Evolutionary conservation across 2,888 invertebrate genomes (phyloP).

Genomic region (Trissonchulus sp.): DNA sequence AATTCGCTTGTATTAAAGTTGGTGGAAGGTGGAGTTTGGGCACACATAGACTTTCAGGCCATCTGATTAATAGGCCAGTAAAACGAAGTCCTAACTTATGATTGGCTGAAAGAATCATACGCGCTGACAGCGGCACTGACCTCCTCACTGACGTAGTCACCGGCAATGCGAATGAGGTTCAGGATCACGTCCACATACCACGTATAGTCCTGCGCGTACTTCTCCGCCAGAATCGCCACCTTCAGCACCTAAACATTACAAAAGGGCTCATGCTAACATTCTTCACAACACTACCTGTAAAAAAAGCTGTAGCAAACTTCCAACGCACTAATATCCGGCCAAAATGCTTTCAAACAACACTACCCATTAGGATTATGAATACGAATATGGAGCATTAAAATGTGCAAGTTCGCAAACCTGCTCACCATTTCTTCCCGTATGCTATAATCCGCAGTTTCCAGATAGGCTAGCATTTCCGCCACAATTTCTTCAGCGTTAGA

Average conservation of each 20-base stretch:
- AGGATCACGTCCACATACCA: slow-evolving; percentile 95
- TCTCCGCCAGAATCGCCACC: slow-evolving; percentile 97
- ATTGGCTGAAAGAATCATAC: no score
- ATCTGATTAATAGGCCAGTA: no score
- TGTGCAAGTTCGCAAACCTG: no score
- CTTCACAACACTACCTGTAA: not conserved
- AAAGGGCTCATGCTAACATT: not conserved
- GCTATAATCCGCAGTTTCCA: slow-evolving; percentile 98
- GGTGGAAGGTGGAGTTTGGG: no score
- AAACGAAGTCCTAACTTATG: no score
- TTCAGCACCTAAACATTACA: slow-evolving; percentile 66
- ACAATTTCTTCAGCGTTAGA: slow-evolving; percentile 99
- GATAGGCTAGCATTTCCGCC: slow-evolving; percentile 96
- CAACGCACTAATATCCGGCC: no score
- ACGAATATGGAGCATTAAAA: no score
- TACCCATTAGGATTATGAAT: no score
- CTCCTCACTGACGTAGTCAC: slow-evolving; percentile 98
- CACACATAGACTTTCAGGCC: no score
- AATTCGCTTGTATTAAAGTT: no score
- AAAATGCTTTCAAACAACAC: no score
- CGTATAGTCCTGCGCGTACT: slow-evolving; percentile 97
- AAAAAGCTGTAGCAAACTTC: not conserved
- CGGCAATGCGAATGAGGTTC: slow-evolving; percentile 96
- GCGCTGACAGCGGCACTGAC: no score
- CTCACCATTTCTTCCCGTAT: slow-evolving; percentile 96